These are phyloP conservation scores for Ferrisia virgata DNA, from an alignment of 2,888 invertebrate genomes.

Conservation along the genomic window DNA sequence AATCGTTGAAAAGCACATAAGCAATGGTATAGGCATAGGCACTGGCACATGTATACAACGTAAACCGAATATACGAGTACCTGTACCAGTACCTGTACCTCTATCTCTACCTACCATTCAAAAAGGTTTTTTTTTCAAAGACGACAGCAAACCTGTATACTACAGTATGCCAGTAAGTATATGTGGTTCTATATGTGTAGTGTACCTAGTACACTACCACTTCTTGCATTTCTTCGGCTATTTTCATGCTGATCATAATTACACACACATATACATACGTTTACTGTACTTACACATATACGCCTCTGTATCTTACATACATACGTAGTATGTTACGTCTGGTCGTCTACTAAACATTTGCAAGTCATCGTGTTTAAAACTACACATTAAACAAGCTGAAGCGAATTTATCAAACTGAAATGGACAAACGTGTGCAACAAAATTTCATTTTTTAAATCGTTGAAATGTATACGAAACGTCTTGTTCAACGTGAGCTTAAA, in stretches of 20 bases:
- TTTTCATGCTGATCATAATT: slow-evolving; percentile 44
- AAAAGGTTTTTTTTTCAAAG: background rate
- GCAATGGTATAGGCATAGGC: no score
- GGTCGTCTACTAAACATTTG: slow-evolving; percentile 12
- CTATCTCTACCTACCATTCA: no score
- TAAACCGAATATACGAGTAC: no score
- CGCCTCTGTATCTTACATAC: no score
- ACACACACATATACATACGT: slow-evolving; percentile 30
- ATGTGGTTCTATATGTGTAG: background rate
- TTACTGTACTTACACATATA: no score
- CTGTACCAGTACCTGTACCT: no score
- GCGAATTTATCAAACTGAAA: background rate
- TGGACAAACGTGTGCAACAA: background rate
- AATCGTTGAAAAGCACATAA: background rate
- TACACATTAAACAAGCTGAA: background rate
- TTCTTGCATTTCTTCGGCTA: background rate
- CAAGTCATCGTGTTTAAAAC: slow-evolving; percentile 32
- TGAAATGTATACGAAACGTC: background rate
- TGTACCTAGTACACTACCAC: no score
- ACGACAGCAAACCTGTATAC: background rate
- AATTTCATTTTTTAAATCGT: background rate
- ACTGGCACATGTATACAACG: background rate
- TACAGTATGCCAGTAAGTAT: background rate
- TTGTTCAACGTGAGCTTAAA: background rate
- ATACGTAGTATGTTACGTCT: background rate